These are phyloP conservation scores for Petroica traversi DNA, from an alignment of 2,113 vertebrate genomes.

Conservation along the genomic window DNA sequence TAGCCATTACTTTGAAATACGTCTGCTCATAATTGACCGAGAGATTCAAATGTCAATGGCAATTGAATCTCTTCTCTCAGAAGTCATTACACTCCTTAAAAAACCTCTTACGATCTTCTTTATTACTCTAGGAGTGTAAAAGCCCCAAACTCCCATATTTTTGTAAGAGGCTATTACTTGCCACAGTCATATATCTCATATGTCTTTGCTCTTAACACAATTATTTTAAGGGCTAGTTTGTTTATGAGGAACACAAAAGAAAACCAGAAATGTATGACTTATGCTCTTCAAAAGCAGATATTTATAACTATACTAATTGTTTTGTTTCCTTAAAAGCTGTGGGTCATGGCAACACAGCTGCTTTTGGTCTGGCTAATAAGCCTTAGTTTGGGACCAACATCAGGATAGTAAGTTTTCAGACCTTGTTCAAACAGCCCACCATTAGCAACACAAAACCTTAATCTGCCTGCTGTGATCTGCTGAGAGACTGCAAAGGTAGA, in stretches of 20 bases:
- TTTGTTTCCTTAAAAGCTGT: conserved; percentile 4
- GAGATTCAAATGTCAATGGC: neutral
- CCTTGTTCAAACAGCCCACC: accelerated
- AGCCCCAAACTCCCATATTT: neutral
- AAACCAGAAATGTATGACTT: conserved; percentile 8
- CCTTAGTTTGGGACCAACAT: neutral
- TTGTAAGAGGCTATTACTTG: neutral
- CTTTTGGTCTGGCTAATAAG: neutral
- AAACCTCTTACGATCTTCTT: neutral
- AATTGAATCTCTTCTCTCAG: neutral
- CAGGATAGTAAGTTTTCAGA: neutral
- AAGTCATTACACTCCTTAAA: neutral
- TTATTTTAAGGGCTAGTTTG: conserved; percentile 1
- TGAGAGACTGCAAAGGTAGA: neutral
- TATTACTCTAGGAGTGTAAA: neutral
- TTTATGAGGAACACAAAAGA: conserved; percentile 10
- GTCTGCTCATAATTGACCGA: neutral
- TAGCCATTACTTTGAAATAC: neutral
- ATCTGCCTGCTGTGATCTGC: neutral
- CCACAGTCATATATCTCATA: neutral
- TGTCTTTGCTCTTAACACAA: neutral
- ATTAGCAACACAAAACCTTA: neutral
- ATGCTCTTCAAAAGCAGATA: neutral
- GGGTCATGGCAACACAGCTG: conserved; percentile 13
- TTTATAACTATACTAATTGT: conserved; percentile 9